Percentiles rank a stretch among this genome's conserved stretches.
These are phyloP conservation scores for Phyllotreta striolata DNA, from an alignment of 2,888 invertebrate genomes.

Conservation along the genomic window DNA sequence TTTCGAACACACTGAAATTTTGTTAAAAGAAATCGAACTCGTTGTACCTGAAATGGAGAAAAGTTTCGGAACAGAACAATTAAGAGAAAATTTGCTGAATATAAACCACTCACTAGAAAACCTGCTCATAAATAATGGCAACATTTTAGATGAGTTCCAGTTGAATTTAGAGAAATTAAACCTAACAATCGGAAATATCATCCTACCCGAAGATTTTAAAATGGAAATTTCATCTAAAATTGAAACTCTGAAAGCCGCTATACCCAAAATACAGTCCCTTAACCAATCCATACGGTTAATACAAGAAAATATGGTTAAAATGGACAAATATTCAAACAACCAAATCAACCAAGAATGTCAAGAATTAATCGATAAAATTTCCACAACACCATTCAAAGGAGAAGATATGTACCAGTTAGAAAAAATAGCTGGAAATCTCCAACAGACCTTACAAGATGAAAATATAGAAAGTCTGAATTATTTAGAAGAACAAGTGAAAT, in stretches of 20 bases:
- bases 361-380: conserved; percentile 1
- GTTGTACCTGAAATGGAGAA: conserved; percentile 17
- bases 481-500: conserved; percentile 4
- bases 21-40: conserved; percentile 1
- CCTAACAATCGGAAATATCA: not conserved
- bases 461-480: conserved; percentile 2
- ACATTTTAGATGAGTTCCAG: conserved; percentile 16
- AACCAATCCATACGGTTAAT: conserved; percentile 2
- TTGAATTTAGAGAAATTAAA: conserved; percentile 23
- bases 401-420: conserved; percentile 4
- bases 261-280: conserved; percentile 20
- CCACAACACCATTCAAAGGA: not conserved
- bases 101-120: conserved; percentile 13
- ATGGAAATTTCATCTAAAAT: conserved; percentile 7
- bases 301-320: not conserved
- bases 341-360: not conserved
- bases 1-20: not conserved
- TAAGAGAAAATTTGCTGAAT: conserved; percentile 15
- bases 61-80: conserved; percentile 6
- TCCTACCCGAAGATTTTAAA: conserved; percentile 18
- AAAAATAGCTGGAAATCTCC: not conserved
- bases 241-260: conserved; percentile 20
- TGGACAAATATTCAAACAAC: not conserved
- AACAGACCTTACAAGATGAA: not conserved
- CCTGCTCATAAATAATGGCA: conserved; percentile 1